These are phyloP conservation scores for Podarcis cretensis DNA, from an alignment of 2,113 vertebrate genomes.

Conservation along the genomic window DNA sequence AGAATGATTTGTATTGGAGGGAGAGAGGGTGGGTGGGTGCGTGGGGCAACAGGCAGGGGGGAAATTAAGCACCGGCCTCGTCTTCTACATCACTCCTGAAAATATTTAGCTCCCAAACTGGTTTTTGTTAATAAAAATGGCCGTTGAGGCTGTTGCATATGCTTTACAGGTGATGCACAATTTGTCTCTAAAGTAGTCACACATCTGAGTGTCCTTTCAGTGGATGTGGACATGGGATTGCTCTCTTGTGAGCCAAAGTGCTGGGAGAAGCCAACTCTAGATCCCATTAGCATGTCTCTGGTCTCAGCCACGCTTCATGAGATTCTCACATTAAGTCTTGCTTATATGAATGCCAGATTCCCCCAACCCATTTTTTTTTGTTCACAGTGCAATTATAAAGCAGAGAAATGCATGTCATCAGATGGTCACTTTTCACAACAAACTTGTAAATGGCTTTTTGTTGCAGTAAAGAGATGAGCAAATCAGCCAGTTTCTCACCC, in stretches of 20 bases:
- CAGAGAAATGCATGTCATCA: not conserved
- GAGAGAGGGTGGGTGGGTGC: too few species aligned
- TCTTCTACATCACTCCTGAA: not conserved
- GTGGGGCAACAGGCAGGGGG: too few species aligned
- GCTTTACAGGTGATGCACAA: not conserved
- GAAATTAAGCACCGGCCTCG: not conserved
- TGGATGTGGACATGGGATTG: not conserved
- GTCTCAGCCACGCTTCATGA: not conserved
- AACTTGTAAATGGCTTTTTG: not conserved
- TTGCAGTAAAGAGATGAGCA: not conserved
- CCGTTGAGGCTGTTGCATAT: not conserved
- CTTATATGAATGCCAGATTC: not conserved
- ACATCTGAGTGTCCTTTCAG: not conserved
- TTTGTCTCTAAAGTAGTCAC: not conserved
- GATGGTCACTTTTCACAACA: not conserved
- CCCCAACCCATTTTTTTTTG: not conserved
- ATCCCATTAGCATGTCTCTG: not conserved
- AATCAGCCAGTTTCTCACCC: too few species aligned
- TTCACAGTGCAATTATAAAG: not conserved
- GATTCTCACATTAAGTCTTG: not conserved
- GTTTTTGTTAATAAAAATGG: not conserved
- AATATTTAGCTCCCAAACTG: too few species aligned
- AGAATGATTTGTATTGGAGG: too few species aligned
- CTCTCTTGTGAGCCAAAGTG: not conserved
- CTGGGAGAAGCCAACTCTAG: slow-evolving; percentile 3